These are phyloP conservation scores for Macrochelys suwanniensis DNA, from an alignment of 2,797 vertebrate species.

Conservation along the genomic window DNA sequence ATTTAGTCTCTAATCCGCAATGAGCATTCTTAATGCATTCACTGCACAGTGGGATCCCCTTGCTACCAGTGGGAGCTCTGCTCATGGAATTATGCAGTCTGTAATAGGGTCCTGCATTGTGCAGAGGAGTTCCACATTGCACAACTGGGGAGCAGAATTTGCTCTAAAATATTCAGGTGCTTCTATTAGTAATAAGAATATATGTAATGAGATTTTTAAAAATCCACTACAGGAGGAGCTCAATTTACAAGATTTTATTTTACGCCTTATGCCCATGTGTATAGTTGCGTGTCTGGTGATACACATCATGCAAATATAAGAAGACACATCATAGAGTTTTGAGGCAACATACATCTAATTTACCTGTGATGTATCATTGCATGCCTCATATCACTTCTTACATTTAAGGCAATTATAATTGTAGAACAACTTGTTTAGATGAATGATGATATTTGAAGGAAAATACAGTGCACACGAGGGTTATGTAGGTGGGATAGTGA, in stretches of 20 bases:
- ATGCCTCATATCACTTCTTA: background rate
- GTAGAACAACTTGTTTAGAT: background rate
- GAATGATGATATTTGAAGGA: background rate
- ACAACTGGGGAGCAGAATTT: background rate
- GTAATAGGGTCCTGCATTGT: background rate
- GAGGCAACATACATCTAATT: background rate
- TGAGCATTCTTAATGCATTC: background rate
- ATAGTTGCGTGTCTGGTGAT: background rate
- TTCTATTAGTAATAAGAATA: background rate
- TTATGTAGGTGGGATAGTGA: background rate
- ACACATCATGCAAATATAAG: background rate
- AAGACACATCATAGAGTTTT: background rate
- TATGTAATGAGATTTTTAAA: background rate
- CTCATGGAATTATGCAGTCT: background rate
- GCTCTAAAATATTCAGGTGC: background rate
- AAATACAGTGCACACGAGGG: background rate
- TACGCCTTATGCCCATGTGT: fast-evolving
- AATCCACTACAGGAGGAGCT: background rate
- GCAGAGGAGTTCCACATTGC: background rate
- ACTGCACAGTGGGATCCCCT: background rate
- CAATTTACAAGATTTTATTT: background rate
- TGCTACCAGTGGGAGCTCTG: background rate
- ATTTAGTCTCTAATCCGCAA: background rate
- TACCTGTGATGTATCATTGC: background rate
- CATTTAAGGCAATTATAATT: background rate